Evolutionary conservation across 2,113 vertebrate species (phyloP).

Genomic region (Propithecus coquereli): DNA sequence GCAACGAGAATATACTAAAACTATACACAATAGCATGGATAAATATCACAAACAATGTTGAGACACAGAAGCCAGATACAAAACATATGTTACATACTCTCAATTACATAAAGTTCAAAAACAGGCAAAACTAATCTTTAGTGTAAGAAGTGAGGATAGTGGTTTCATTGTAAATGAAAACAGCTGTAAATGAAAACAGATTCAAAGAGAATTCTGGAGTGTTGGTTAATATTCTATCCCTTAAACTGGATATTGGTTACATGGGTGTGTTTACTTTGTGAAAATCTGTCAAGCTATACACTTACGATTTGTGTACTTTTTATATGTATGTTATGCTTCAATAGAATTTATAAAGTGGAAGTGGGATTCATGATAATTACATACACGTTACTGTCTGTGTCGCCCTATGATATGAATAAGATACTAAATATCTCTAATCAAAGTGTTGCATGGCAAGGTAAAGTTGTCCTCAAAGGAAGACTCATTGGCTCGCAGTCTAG

Average conservation of each 20-base stretch:
- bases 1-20: neutral
- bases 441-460: neutral
- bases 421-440: neutral
- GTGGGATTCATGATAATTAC: neutral
- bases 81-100: neutral
- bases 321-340: neutral
- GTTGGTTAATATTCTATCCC: neutral
- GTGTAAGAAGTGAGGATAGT: neutral
- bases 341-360: neutral
- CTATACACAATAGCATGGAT: neutral
- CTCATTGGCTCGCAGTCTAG: neutral
- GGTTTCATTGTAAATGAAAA: neutral
- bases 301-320: neutral
- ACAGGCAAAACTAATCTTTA: neutral
- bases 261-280: neutral
- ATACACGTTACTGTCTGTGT: neutral
- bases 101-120: conserved; percentile 20
- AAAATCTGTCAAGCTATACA: neutral
- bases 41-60: neutral
- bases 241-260: neutral
- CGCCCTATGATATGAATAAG: neutral
- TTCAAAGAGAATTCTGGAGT: neutral
- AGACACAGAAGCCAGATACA: conserved; percentile 1
- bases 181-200: neutral
- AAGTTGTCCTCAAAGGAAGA: neutral